phyloP scores from a whole-genome alignment of 2,888 invertebrate genomes.

The Hydrotaea diabolus region DNA sequence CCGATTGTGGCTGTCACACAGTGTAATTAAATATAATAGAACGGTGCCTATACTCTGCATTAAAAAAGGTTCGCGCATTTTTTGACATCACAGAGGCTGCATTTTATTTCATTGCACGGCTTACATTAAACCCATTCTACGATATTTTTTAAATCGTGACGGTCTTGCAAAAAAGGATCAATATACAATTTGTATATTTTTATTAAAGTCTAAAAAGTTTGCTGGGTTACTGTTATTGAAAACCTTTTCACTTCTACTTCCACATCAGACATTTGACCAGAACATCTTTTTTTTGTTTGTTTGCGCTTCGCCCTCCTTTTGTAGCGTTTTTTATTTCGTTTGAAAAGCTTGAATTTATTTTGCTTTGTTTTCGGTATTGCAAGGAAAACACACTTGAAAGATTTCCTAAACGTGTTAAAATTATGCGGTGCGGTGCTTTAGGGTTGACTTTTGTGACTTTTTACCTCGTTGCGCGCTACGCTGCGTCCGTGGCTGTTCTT shows the following conservation, averaged over 20 bases:
- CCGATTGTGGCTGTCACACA: too few relatives aligned
- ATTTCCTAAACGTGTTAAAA: constrained; percentile 57
- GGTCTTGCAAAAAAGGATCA: too few relatives aligned
- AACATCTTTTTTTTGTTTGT: constrained; percentile 25
- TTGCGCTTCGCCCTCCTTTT: not conserved
- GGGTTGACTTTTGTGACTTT: constrained; percentile 33
- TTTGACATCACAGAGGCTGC: too few relatives aligned
- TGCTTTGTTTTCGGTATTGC: constrained; percentile 9
- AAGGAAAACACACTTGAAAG: constrained; percentile 40
- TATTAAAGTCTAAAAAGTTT: not conserved
- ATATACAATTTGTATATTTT: too few relatives aligned
- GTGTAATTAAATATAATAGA: too few relatives aligned
- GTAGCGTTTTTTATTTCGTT: not conserved
- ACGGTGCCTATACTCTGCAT: too few relatives aligned
- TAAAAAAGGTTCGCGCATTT: too few relatives aligned
- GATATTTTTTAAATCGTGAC: too few relatives aligned
- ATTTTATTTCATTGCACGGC: too few relatives aligned
- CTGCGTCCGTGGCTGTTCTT: too few relatives aligned
- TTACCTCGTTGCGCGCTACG: constrained; percentile 31
- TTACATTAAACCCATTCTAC: too few relatives aligned
- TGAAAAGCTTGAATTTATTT: not conserved
- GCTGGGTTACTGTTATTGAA: not conserved
- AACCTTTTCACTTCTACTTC: not conserved
- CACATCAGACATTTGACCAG: constrained; percentile 14
- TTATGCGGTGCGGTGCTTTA: not conserved